phyloP scores from a whole-genome alignment of 2,797 vertebrate species.

The Enteromius argenteus region DNA sequence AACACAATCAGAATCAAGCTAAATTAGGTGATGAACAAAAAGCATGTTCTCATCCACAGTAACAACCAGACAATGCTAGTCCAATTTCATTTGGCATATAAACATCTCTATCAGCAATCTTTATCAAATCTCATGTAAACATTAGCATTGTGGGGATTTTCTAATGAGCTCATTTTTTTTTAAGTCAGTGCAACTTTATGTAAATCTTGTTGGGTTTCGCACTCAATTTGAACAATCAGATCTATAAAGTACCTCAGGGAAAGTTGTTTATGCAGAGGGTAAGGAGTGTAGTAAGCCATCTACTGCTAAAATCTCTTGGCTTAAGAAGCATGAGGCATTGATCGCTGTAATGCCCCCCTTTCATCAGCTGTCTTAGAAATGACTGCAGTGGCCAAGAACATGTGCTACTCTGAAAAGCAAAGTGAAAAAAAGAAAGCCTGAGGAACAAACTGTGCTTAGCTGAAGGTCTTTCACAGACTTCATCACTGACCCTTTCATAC shows the following conservation, averaged over 20 bases:
- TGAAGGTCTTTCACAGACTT: conserved; percentile 24
- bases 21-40: background rate
- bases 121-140: conserved; percentile 1
- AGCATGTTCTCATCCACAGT: background rate
- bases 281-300: conserved; percentile 12
- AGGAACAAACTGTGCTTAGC: conserved; percentile 16
- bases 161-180: background rate
- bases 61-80: background rate
- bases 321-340: background rate
- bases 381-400: background rate
- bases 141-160: background rate
- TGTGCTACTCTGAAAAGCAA: background rate
- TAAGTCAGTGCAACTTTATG: background rate
- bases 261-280: conserved; percentile 12
- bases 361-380: conserved; percentile 27
- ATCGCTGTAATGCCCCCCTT: background rate
- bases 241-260: background rate
- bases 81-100: background rate
- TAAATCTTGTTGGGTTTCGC: background rate
- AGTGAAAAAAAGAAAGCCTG: background rate
- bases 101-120: background rate
- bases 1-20: background rate
- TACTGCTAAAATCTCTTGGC: conserved; percentile 7
- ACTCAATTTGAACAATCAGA: background rate
- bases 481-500: background rate